Base-by-base conservation (phyloP, 2,888 invertebrate genomes). In the Oegoconia quadripuncta region DNA sequence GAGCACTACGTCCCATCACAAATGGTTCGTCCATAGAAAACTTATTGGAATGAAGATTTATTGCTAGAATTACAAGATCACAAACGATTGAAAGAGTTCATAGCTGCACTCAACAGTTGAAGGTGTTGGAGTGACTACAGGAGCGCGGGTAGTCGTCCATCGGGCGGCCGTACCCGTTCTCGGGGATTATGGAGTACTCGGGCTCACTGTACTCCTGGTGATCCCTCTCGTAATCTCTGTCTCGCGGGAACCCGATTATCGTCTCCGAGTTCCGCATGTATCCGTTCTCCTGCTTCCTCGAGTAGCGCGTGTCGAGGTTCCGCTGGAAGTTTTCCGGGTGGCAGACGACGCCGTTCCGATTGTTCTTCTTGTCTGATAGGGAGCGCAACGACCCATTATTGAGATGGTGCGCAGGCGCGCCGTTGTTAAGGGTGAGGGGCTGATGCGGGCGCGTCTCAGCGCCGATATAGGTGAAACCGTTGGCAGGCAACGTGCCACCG, bases 381-480 rank as follows among this genome's bases (percentile, higher is more conserved):
- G 88, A 88, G 49, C 88, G 81, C 50, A 88, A 65, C 37, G 88
- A 88, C 52, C 88, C 88, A 62, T 88, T 88, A 71, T 88, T 88
- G 58, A 88, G 80, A 49, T 75, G 80, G 54, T 76, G 86, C 52
- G 79, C 87, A 39, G 88, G 83, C 41, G 88, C 88, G 45, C 87
- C 88, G 56, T 88, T 88, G 71, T 88, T 88, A 51, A 88, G 80
- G 47, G 88, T 88, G 53, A 75, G 77, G 52, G 86, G 81, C 58
- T 74, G 74, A 47, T 62, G 78, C 59, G 90, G 78, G 66, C 90
- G 91, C 53, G 88, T 77, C 54, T 92, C 92, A 52, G 91, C 90
- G 62, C 92, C 91, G 65, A 93, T 92, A 86, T 93, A 93, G 51
- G 93, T 93, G 88, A 93, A 93, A 48, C 93, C 93, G 76, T 91